Evolutionary conservation across 2,888 invertebrate species (phyloP).

Genomic region (Catocala fraxini): DNA sequence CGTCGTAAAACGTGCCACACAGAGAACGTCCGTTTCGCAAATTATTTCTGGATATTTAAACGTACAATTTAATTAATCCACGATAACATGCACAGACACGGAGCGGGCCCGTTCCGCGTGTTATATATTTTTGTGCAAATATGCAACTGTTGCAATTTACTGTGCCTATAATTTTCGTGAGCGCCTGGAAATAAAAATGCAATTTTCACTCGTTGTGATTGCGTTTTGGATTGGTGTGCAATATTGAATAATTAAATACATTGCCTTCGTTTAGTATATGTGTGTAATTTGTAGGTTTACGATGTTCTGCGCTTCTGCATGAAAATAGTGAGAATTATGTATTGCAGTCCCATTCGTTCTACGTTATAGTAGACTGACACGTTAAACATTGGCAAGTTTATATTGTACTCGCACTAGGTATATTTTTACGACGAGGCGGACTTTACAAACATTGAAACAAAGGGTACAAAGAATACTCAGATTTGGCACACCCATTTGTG

Average conservation of each 20-base stretch:
- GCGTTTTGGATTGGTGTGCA: slow-evolving; percentile 66
- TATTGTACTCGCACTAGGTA: neutral
- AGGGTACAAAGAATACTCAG: too few species aligned
- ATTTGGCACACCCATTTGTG: too few species aligned
- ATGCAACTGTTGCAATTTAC: slow-evolving; percentile 65
- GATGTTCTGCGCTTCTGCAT: slow-evolving; percentile 22
- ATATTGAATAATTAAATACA: slow-evolving; percentile 74
- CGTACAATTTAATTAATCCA: slow-evolving; percentile 52
- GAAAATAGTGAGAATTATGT: slow-evolving; percentile 18
- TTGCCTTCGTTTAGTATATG: slow-evolving; percentile 61
- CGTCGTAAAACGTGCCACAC: slow-evolving; percentile 29
- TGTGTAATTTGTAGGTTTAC: slow-evolving; percentile 33
- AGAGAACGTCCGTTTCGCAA: slow-evolving; percentile 19
- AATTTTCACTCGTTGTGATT: slow-evolving; percentile 72
- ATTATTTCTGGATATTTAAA: slow-evolving; percentile 39
- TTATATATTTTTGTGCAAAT: slow-evolving; percentile 59
- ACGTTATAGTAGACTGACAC: slow-evolving; percentile 9
- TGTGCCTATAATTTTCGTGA: slow-evolving; percentile 70
- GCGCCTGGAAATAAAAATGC: slow-evolving; percentile 72
- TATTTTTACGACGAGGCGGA: too few species aligned
- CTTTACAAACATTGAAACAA: too few species aligned
- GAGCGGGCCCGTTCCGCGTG: slow-evolving; percentile 20
- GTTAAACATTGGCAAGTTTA: neutral
- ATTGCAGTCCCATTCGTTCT: slow-evolving; percentile 5
- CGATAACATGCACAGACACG: slow-evolving; percentile 53